Evolutionary conservation across 2,797 vertebrate species (phyloP).

Genomic region (Coilia nasus): DNA sequence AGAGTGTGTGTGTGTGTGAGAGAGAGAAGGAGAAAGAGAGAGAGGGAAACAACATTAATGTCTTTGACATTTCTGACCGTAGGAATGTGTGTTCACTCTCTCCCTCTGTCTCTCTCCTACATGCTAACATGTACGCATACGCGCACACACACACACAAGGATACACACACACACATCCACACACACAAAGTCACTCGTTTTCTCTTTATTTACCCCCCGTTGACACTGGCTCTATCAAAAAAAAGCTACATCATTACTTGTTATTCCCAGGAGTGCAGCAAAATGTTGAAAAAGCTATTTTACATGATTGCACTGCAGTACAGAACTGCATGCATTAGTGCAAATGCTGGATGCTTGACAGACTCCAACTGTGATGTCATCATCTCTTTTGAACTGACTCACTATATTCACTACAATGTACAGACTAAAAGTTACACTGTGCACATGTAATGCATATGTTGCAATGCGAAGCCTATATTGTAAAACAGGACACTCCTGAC

Average conservation of each 20-base stretch:
- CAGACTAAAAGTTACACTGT: neutral
- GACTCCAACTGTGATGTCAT: neutral
- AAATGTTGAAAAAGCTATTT: constrained; percentile 25
- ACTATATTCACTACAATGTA: neutral
- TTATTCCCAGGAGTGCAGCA: neutral
- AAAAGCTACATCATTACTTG: constrained; percentile 17
- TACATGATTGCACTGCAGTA: constrained; percentile 21
- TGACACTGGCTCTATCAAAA: constrained; percentile 4
- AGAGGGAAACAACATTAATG: neutral
- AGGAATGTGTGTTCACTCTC: neutral
- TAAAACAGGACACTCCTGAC: neutral
- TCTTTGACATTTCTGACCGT: neutral
- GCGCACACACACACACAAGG: neutral
- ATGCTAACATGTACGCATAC: neutral
- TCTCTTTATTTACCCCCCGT: neutral
- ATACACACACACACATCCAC: neutral
- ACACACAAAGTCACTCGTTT: neutral
- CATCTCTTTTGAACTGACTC: neutral
- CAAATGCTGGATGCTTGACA: neutral
- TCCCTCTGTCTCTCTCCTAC: neutral
- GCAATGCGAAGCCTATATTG: neutral
- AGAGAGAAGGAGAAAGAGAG: too few relatives aligned
- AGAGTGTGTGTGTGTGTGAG: too few relatives aligned
- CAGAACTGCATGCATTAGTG: constrained; percentile 1
- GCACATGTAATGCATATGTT: neutral